Base-by-base conservation (phyloP, 2,888 invertebrate species). In the Ceraclea dissimilis region DNA sequence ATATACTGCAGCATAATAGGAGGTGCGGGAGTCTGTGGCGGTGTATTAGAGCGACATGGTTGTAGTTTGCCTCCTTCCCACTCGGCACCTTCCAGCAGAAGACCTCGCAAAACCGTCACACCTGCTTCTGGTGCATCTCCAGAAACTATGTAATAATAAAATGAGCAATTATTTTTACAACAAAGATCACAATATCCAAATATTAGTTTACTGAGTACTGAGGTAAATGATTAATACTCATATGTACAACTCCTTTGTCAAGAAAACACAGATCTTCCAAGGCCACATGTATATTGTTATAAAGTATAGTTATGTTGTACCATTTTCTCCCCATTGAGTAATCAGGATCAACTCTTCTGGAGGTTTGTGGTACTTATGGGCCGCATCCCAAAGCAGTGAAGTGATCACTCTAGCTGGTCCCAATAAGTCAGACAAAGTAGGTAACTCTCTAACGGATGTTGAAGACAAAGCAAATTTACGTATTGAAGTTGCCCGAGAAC, bases 11-110 rank as follows among this genome's bases (percentile, higher is more conserved):
- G 19, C 13, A 60, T 47, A 22, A 75, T 66, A 2, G 71, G 68
- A 21, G 75, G 76, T 59, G 74, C 74, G 62, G 68, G 64, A 31
- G 63, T 58, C 63, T 68, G 68, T 59, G 71, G 34, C 55, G 73
- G 62, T 17, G 66, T 62, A 21, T 56, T 59, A 2, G 59, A 48
- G 54, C 57, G 64, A 54, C 52, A 58, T 46, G 57, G 64, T 61
- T 54, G 52, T 60, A 70, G 64, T 56, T 64, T 67, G 10, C 63
- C 68, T 19, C 63, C 20, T 56, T 55, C 60, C 70, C 71, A 72
- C 62, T 48, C 61, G 10, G 67, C 70, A 50, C 75, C 76, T 60
- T 69, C 58, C 64, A 74, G 51, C 6, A 65, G 65, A 63, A 75
- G 64, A 6, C 73, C 75, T 31, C 43, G 31, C 62, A 72, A 65